Base-by-base conservation (phyloP, 2,888 invertebrate species). In the Bruchidius siliquastri region DNA sequence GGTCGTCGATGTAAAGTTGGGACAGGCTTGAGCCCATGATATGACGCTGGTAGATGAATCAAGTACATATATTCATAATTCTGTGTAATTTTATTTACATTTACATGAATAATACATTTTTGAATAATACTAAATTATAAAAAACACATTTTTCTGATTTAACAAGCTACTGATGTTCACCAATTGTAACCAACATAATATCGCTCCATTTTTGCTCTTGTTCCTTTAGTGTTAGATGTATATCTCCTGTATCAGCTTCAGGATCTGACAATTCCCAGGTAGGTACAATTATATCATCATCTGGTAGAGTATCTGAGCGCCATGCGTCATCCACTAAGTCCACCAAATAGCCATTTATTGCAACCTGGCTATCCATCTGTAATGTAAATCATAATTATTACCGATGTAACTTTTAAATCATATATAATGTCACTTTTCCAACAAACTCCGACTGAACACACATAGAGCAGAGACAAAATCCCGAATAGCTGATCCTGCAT, bases 201-300 rank as follows among this genome's bases (percentile, higher is more conserved):
- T 91, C 90, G 68, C 87, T 87, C 89, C 89, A 89, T 85, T 90
- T 90, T 83, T 92, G 91, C 83, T 95, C 94, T 84, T 94, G 95
- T 86, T 98, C 97, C 83, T 93, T 94, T 8, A 97, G 88, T 0
- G 96, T 96, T 84, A 97, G 91, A 83, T 94, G 94, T 2, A 95
- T 93, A 87, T 97, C 97, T 22, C 95, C 96, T 80, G 94, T 94
- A 86, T 98, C 97, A 0, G 96, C 95, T 85, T 96, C 96, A 0
- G 95, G 95, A 88, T 98, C 97, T 0, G 97, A 96, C 71, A 98
- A 88, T 87, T 97, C 97, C 83, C 93, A 91, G 71, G 92, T 85
- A 0, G 97, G 97, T 8, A 98, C 96, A 72, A 88, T 84, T 80
- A 95, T 95, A 83, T 96, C 96, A 86, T 97, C 96, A 81, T 92